Evolutionary conservation across 2,888 invertebrate genomes (phyloP).

Genomic region (Perizoma flavofasciatum): DNA sequence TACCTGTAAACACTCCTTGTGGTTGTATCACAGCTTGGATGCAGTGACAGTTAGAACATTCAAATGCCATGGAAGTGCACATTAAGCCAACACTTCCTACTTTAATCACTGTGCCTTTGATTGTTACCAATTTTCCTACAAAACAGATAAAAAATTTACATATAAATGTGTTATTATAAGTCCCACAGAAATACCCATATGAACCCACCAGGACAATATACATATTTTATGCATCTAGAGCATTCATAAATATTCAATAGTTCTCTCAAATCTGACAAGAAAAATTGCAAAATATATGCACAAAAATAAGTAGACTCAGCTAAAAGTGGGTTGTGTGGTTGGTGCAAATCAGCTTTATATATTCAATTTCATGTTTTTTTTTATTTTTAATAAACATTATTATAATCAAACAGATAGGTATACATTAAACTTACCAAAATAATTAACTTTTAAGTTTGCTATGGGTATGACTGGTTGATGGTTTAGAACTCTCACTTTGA

Average conservation of each 20-base stretch:
- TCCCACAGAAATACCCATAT: too few species aligned
- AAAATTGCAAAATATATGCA: too few species aligned
- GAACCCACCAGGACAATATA: too few species aligned
- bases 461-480: slow-evolving; percentile 87
- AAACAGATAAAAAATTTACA: slow-evolving; percentile 18
- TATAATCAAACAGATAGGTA: neutral
- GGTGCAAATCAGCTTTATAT: too few species aligned
- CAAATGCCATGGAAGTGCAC: slow-evolving; percentile 90
- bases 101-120: slow-evolving; percentile 93
- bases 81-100: slow-evolving; percentile 89
- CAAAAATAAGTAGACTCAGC: too few species aligned
- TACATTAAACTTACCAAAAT: slow-evolving; percentile 83
- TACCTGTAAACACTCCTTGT: slow-evolving; percentile 79
- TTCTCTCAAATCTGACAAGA: too few species aligned
- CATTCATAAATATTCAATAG: too few species aligned
- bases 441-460: slow-evolving; percentile 88
- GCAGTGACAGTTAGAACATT: slow-evolving; percentile 87
- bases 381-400: neutral
- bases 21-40: slow-evolving; percentile 87
- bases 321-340: too few species aligned
- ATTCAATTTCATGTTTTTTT: too few species aligned
- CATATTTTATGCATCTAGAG: too few species aligned
- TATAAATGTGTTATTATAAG: too few species aligned
- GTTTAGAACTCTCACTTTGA: slow-evolving; percentile 70
- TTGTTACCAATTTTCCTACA: slow-evolving; percentile 89